Conservation (phyloP, 2,888 invertebrate genomes). For the Cheilosia vernalis region DNA sequence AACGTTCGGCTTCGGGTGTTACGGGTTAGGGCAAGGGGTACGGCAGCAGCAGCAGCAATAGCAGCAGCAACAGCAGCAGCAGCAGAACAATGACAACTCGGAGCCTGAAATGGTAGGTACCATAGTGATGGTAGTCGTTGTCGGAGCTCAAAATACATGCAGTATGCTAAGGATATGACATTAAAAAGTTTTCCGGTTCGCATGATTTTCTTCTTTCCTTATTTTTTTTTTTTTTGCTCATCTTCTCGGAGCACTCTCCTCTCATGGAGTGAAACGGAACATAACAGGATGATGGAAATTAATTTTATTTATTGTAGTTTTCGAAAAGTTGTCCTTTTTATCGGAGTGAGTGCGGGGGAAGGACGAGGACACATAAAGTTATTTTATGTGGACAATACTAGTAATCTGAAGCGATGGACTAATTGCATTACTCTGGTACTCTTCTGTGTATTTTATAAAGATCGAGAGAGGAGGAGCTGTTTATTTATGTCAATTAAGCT, state of each 20-base stretch:
- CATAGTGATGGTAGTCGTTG: constrained; percentile 24
- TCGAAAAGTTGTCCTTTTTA: constrained; percentile 51
- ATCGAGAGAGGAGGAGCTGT: not conserved
- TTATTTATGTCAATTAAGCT: not conserved
- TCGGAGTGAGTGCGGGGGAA: not conserved
- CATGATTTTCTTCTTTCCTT: constrained; percentile 44
- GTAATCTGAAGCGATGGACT: constrained; percentile 63
- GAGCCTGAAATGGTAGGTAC: constrained; percentile 46
- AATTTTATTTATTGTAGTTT: constrained; percentile 71
- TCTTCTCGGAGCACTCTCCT: not conserved
- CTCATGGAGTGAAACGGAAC: constrained; percentile 51
- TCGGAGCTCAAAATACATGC: constrained; percentile 58
- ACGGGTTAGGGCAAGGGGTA: constrained; percentile 4
- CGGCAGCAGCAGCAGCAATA: not conserved
- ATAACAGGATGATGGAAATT: constrained; percentile 66
- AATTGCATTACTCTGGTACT: constrained; percentile 26
- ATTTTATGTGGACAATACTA: constrained; percentile 51
- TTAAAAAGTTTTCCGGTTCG: constrained; percentile 74
- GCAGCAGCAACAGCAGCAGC: constrained; percentile 30
- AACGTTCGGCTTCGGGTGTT: constrained; percentile 74
- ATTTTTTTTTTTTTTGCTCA: constrained; percentile 12
- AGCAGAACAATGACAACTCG: constrained; percentile 63
- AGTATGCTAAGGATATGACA: constrained; percentile 73
- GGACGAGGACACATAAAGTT: constrained; percentile 28
- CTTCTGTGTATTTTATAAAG: no score